phyloP scores from a whole-genome alignment of 2,113 vertebrate genomes.

The Chunga burmeisteri region DNA sequence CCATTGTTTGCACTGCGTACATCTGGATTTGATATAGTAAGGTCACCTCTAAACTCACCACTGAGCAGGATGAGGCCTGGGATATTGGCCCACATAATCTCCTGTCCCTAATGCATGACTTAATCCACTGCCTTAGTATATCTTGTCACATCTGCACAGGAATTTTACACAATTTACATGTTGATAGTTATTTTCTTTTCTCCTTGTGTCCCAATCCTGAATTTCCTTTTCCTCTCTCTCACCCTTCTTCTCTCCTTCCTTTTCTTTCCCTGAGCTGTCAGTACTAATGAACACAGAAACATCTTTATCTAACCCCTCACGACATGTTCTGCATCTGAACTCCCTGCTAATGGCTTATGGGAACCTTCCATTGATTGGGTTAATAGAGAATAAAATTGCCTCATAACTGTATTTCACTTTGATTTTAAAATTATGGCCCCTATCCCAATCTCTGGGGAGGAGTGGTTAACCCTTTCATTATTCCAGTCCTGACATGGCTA shows the following conservation, averaged over 20 bases:
- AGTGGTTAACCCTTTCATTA: background rate
- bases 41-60: background rate
- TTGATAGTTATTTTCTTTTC: background rate
- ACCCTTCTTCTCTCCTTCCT: background rate
- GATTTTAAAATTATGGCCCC: constrained; percentile 74
- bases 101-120: background rate
- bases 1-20: background rate
- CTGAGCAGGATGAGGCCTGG: background rate
- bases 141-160: background rate
- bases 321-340: constrained; percentile 69
- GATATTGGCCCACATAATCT: background rate
- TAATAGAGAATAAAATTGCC: constrained; percentile 87
- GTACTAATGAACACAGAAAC: constrained; percentile 69
- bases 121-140: background rate
- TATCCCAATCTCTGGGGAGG: constrained; percentile 23
- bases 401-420: constrained; percentile 77
- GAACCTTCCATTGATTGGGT: constrained; percentile 85
- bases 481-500: background rate
- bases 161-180: background rate
- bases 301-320: constrained; percentile 71
- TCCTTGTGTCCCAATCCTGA: background rate
- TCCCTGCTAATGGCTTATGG: constrained; percentile 78
- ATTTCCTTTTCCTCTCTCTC: background rate
- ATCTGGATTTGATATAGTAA: background rate
- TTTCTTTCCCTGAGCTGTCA: constrained; percentile 54